Evolutionary conservation across 2,113 vertebrate genomes (phyloP).

Genomic region (Macrotus californicus): DNA sequence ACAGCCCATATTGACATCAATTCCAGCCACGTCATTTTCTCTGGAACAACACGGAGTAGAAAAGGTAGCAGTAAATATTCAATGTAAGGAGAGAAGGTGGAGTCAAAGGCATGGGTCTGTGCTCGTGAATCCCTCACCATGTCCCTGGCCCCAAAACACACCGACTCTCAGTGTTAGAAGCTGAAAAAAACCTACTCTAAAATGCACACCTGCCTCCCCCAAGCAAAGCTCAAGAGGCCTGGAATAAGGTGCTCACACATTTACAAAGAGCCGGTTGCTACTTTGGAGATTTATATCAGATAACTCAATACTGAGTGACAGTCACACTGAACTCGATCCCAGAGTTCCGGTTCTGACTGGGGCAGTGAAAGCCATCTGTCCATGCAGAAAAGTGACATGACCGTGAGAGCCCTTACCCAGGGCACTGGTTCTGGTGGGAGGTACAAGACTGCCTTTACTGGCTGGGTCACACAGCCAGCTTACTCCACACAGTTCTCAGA

Average conservation of each 20-base stretch:
- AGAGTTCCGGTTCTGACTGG: neutral
- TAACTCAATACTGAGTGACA: neutral
- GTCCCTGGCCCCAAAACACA: neutral
- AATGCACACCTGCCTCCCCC: neutral
- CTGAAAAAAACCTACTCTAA: neutral
- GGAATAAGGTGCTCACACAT: neutral
- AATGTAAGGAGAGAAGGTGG: neutral
- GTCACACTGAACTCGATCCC: neutral
- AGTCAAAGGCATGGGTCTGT: neutral
- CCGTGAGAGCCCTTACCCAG: neutral
- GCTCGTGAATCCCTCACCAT: neutral
- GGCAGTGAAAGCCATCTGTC: neutral
- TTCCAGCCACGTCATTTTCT: constrained; percentile 92
- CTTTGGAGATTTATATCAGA: too few relatives aligned
- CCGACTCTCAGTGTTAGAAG: neutral
- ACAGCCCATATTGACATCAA: constrained; percentile 98
- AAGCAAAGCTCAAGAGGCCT: neutral
- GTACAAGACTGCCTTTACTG: neutral
- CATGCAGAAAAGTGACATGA: neutral
- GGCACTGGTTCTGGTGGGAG: neutral
- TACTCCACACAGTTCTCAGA: neutral
- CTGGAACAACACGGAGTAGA: constrained; percentile 73
- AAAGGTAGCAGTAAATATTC: constrained; percentile 38
- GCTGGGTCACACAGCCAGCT: neutral
- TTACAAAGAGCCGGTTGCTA: neutral